Conservation (phyloP, 1,140 invertebrate genomes). For the Mya arenaria region DNA sequence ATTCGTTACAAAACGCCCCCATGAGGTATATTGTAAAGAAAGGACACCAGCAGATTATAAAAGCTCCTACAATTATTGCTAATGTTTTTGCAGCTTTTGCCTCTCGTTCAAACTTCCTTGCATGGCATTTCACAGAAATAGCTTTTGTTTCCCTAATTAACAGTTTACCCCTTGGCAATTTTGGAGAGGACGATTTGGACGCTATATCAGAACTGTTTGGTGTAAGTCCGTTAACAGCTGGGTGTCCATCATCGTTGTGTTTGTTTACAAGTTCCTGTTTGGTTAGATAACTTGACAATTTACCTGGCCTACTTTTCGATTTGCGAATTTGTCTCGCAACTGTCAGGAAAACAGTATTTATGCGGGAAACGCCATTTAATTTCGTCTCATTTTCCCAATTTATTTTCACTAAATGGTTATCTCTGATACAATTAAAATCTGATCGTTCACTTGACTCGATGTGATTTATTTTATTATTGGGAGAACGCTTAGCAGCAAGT, state of each 20-base stretch:
- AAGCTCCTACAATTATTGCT: conserved; percentile 84
- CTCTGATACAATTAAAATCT: not conserved
- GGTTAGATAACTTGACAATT: not conserved
- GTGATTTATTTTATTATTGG: not conserved
- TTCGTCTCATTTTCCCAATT: not conserved
- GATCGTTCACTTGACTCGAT: not conserved
- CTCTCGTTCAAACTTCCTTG: conserved; percentile 60
- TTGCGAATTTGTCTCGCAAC: conserved; percentile 8
- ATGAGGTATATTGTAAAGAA: conserved; percentile 99
- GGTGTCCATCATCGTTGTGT: not conserved
- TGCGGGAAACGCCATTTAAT: not conserved
- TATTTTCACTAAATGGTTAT: not conserved
- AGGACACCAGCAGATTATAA: conserved; percentile 97
- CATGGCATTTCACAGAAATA: conserved; percentile 18
- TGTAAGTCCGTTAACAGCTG: not conserved
- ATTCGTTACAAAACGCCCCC: conserved; percentile 95
- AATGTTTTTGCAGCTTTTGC: conserved; percentile 74
- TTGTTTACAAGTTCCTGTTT: conserved; percentile 25
- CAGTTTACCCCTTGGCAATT: conserved; percentile 27
- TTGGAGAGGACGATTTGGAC: not conserved
- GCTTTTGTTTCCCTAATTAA: conserved; percentile 35
- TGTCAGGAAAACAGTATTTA: not conserved
- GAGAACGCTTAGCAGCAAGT: too few species aligned
- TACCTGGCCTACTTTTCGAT: not conserved
- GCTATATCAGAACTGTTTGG: not conserved